Percentiles rank a stretch among this genome's conserved stretches.
Conservation (phyloP, 2,888 invertebrate genomes). For the Smittia sp. region DNA sequence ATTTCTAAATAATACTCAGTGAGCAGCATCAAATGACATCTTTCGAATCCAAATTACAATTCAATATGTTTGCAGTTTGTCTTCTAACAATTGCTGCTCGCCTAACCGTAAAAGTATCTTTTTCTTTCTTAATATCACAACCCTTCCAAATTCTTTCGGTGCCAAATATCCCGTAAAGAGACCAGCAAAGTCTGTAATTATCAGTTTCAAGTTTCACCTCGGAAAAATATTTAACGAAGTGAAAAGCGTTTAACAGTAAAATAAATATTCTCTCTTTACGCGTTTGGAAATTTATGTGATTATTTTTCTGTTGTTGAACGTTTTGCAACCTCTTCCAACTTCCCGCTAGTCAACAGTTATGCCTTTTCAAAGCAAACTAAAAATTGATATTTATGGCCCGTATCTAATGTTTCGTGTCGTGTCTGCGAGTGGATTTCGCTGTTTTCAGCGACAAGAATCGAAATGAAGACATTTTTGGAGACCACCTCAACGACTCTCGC, state of each 20-base stretch:
- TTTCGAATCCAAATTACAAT: background rate
- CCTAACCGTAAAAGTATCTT: conserved; percentile 33
- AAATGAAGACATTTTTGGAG: conserved; percentile 6
- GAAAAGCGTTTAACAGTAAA: conserved; percentile 39
- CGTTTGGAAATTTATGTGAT: conserved; percentile 14
- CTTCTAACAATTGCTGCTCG: conserved; percentile 30
- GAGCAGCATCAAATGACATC: conserved; percentile 20
- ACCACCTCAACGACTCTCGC: background rate
- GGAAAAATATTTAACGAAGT: conserved; percentile 33
- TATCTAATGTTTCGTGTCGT: conserved; percentile 37
- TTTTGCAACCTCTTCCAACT: conserved; percentile 18
- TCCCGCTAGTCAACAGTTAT: conserved; percentile 39
- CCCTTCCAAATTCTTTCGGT: background rate
- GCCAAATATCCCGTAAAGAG: background rate
- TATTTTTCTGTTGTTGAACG: background rate
- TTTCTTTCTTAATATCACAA: background rate
- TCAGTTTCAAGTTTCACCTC: conserved; percentile 21
- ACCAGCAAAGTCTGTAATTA: conserved; percentile 20
- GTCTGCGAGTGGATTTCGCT: conserved; percentile 37
- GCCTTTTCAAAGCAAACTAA: background rate
- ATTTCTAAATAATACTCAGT: conserved; percentile 8
- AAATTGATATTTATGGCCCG: conserved; percentile 41
- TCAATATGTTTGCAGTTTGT: background rate
- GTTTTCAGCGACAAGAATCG: conserved; percentile 8
- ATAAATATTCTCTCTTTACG: conserved; percentile 28